Conservation (phyloP, 2,113 vertebrate genomes). For the Marmota monax region DNA sequence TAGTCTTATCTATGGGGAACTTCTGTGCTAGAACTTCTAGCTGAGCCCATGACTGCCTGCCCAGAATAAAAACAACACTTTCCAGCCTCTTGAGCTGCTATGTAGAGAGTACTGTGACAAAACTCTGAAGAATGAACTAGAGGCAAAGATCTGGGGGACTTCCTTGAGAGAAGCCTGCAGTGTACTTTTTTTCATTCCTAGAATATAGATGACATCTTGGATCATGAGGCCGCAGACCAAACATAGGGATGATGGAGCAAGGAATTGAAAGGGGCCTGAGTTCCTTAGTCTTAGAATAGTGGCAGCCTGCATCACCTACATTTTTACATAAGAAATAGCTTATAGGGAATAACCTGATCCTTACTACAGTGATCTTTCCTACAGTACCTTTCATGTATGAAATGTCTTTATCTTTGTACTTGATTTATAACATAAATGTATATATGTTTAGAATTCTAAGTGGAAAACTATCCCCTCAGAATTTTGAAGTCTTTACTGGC, state of each 20-base stretch:
- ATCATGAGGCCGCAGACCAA: not conserved
- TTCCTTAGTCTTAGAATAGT: not conserved
- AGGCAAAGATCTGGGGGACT: not conserved
- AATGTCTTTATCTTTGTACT: not conserved
- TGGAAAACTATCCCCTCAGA: not conserved
- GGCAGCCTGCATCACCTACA: not conserved
- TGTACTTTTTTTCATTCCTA: not conserved
- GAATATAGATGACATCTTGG: not conserved
- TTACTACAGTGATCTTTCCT: not conserved
- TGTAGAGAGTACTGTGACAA: not conserved
- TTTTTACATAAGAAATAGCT: not conserved
- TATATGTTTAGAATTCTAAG: slow-evolving; percentile 18
- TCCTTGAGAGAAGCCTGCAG: not conserved
- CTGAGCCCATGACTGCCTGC: not conserved
- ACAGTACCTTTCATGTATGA: not conserved
- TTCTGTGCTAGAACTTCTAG: not conserved
- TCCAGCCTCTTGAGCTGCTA: not conserved
- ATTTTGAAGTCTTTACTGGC: not conserved
- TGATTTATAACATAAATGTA: not conserved
- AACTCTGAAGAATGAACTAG: not conserved
- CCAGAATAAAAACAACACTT: not conserved
- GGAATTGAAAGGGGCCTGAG: not conserved
- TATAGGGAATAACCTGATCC: not conserved
- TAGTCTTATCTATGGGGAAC: not conserved
- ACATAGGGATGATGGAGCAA: not conserved